A percentile compares a stretch with the other conserved stretches of the same genome.
Evolutionary conservation across 2,888 invertebrate species (phyloP).

Genomic region (Hedya salicella): DNA sequence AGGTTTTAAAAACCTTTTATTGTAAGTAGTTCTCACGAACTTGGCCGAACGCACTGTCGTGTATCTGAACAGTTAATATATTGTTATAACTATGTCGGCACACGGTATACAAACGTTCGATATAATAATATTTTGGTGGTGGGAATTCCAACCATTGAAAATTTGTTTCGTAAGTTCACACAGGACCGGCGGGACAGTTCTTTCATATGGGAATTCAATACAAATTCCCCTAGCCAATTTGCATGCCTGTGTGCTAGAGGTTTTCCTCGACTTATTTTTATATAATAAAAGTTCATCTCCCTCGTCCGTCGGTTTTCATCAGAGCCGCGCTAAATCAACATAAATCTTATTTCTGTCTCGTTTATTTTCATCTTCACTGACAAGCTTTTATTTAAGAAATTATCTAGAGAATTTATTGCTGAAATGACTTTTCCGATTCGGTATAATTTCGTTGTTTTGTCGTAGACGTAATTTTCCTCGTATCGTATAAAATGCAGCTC

Average conservation of each 20-base stretch:
- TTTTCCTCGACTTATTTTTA: slow-evolving; percentile 57
- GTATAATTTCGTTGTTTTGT: slow-evolving; percentile 36
- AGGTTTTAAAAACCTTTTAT: neutral
- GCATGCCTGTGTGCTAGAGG: slow-evolving; percentile 50
- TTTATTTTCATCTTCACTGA: slow-evolving; percentile 45
- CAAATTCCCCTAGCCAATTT: slow-evolving; percentile 66
- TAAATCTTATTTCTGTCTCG: slow-evolving; percentile 44
- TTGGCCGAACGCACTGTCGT: too few relatives aligned
- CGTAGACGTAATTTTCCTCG: slow-evolving; percentile 41
- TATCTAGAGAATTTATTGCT: slow-evolving; percentile 35
- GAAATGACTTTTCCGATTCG: slow-evolving; percentile 39
- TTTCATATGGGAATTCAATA: slow-evolving; percentile 58
- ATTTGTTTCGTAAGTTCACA: slow-evolving; percentile 8
- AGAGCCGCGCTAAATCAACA: slow-evolving; percentile 47
- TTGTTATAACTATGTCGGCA: too few relatives aligned
- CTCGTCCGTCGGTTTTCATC: slow-evolving; percentile 41
- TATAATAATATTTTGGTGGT: neutral
- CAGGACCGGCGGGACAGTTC: slow-evolving; percentile 38
- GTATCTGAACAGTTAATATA: too few relatives aligned
- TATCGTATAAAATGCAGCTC: slow-evolving; percentile 70
- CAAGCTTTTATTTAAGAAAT: slow-evolving; percentile 42
- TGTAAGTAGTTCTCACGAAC: neutral
- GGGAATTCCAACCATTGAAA: slow-evolving; percentile 15
- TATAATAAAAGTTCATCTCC: slow-evolving; percentile 53
- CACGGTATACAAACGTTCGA: neutral